These are phyloP conservation scores for Macrosiphum euphorbiae DNA, from an alignment of 2,888 invertebrate species.

Conservation along the genomic window DNA sequence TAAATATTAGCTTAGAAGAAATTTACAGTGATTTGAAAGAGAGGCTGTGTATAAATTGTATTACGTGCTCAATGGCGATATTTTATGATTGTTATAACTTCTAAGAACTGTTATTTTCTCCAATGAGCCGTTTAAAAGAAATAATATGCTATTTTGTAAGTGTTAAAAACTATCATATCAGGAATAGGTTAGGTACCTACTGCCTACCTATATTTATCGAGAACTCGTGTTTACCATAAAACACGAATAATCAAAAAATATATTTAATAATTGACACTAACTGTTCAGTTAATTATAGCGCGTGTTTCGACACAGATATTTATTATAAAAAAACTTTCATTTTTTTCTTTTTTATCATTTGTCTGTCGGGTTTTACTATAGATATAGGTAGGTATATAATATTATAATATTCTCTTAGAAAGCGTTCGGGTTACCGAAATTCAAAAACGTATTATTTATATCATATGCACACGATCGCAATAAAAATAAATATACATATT, in stretches of 20 bases:
- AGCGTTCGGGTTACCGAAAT: slow-evolving; percentile 25
- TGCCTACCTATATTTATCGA: background rate
- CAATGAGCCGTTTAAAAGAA: background rate
- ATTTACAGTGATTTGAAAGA: background rate
- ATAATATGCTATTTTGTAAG: background rate
- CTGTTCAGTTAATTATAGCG: background rate
- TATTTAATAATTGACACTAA: slow-evolving; percentile 12
- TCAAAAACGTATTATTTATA: background rate
- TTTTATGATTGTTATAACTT: background rate
- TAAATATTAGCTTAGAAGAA: background rate
- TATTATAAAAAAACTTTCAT: background rate
- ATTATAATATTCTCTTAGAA: background rate
- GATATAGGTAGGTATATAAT: background rate
- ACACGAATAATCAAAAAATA: background rate
- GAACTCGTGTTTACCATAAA: background rate
- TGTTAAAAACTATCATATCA: background rate
- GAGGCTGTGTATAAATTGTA: background rate
- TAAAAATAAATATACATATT: slow-evolving; percentile 14
- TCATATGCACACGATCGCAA: background rate
- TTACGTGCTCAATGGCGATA: background rate
- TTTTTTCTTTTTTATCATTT: slow-evolving; percentile 10
- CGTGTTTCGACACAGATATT: background rate
- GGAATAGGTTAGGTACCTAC: background rate
- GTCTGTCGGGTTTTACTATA: background rate
- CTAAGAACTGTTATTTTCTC: background rate